Base-by-base conservation (phyloP, 64 coral and sea anemone genomes). In the Pocillopora verrucosa region DNA sequence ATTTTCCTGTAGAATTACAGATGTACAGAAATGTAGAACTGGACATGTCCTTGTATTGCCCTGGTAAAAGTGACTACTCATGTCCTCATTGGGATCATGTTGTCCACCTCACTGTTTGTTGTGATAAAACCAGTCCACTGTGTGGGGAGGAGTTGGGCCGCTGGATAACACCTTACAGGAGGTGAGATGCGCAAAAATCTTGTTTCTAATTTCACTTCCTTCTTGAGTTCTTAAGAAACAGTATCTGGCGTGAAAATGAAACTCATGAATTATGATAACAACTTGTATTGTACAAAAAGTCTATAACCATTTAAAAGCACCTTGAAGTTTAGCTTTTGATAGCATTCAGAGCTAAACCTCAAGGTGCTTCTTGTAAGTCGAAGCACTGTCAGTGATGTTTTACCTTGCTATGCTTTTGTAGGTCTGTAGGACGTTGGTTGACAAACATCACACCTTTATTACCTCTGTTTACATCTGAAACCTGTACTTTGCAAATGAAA, bases 11-110 rank as follows among this genome's bases (percentile, higher is more conserved):
- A 99, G 97, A 95, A 11, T 88, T 99, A 34, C 84, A 93, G 11
- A 58, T 93, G 51, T 99, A 99, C 85, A 92, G 97, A 45, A 99
- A 99, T 78, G 97, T 99, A 25, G 97, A 99, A 13, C 84, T 99
- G 34, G 97, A 99, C 36, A 95, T 98, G 97, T 59, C 90, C 13
- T 91, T 99, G 63, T 86, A 91, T 56, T 99, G 97, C 61, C 83
- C 88, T 26, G 94, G 94, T 26, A 80, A 81, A 51, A 89, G 86
- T 76, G 97, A 99, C 64, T 95, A 92, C n/a, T 91, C 90, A 34
- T 99, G 97, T 61, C 97, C 97, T 22, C 97, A 93, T 19, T 99
- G 97, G 97, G 97, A 99, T 88, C 97, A 99, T 65, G 83, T 99
- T 81, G 92, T 99, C 19, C 91, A 93, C 25, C 80, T 99, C 22